Percentiles rank a stretch among this genome's conserved stretches.
Conservation (phyloP, 2,113 vertebrate species). For the Dascyllus trimaculatus region DNA sequence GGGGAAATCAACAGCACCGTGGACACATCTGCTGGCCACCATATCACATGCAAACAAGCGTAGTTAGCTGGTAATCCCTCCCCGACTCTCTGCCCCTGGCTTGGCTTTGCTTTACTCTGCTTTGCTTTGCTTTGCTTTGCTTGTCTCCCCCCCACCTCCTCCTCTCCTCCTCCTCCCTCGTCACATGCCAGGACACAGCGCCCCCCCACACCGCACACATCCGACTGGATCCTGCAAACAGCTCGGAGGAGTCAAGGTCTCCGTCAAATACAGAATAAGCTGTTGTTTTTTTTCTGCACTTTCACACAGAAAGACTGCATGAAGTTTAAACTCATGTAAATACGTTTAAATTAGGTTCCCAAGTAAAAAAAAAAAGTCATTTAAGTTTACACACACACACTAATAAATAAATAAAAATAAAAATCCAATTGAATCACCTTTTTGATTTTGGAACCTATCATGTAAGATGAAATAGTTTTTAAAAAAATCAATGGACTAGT, state of each 20-base stretch:
- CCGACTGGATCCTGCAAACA: constrained; percentile 15
- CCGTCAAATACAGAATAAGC: neutral
- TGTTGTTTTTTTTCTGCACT: no score
- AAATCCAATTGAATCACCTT: no score
- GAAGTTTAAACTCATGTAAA: no score
- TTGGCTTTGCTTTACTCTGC: constrained; percentile 51
- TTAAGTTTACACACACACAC: no score
- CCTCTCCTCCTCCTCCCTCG: constrained; percentile 37
- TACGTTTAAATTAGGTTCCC: no score
- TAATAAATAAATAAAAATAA: no score
- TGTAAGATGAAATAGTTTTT: no score
- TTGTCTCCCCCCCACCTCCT: neutral
- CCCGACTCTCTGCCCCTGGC: constrained; percentile 33
- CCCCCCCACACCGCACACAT: constrained; percentile 2
- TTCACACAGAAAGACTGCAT: no score
- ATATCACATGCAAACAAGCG: constrained; percentile 34
- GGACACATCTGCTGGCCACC: constrained; percentile 14
- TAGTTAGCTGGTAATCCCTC: constrained; percentile 50
- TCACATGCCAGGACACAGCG: constrained; percentile 68
- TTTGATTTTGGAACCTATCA: no score
- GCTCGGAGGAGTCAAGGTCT: constrained; percentile 54
- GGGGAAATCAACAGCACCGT: neutral
- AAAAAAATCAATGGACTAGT: no score
- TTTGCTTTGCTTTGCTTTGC: constrained; percentile 32
- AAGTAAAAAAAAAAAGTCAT: no score